Base-by-base conservation (phyloP, 2,888 invertebrate genomes). In the Ectemnius lituratus region DNA sequence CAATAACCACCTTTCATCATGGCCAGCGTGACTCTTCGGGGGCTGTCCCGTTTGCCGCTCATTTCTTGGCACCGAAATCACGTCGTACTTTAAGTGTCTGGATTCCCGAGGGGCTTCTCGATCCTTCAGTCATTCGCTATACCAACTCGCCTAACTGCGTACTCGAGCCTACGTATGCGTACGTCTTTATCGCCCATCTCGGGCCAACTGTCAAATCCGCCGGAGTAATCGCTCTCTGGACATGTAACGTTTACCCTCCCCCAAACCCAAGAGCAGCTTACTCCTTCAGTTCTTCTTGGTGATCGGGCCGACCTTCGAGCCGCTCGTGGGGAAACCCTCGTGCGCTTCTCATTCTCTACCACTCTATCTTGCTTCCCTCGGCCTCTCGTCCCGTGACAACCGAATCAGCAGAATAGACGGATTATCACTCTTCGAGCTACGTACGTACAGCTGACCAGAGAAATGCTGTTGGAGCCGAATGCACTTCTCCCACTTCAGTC, bases 1-100 rank as follows among this genome's bases (percentile, higher is more conserved):
- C 52, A n/a, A 14, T 47, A 11, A 76, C 80, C 82, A 91, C 91
- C 91, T 84, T 88, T 90, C 73, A 90, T 87, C 91, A 90, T 90
- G 73, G 88, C 87, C 64, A 91, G 79, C 14, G 90, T 89, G 62
- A 90, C 86, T 86, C 90, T 90, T 45, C 82, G 85, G 20, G 90
- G 87, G 78, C 88, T 90, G 11, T 87, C 52, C 6, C 52, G 86
- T 70, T 86, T 85, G 37, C 37, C 37, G 66, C 83, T 87, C 90
- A 90, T 90, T 90, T 20, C 58, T 70, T 45, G 23, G 0, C 37
- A 23, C 23, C 23, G 23, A 37, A 37, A 6, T 37, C 37, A 37
- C 37, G 6, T 6, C 52, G 52, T 4, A 52, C 52, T 52, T 2
- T 47, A 2, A n/a, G n/a, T 47, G 13, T 47, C 47, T 47, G 13